phyloP scores from a whole-genome alignment of 2,888 invertebrate genomes.

The Nemurella pictetii region DNA sequence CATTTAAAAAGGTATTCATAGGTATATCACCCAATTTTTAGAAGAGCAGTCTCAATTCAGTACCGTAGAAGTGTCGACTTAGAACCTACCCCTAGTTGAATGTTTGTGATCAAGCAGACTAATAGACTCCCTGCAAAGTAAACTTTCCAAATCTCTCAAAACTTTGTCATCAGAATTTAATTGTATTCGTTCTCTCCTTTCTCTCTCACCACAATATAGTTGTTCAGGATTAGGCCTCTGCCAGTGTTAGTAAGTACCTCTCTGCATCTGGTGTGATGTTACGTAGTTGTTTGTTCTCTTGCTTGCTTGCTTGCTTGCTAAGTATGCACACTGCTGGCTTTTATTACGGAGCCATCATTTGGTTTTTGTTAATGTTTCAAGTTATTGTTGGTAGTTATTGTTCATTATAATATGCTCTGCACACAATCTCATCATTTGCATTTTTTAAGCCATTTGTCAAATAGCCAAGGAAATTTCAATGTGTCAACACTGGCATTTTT shows the following conservation, averaged over 20 bases:
- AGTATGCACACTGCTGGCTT: constrained; percentile 8
- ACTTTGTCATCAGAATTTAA: constrained; percentile 35
- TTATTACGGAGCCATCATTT: background rate
- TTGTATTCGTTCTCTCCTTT: constrained; percentile 46
- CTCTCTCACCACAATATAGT: constrained; percentile 70
- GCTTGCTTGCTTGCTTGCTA: background rate
- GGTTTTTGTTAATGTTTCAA: background rate
- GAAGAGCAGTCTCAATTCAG: no score
- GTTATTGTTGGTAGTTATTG: background rate
- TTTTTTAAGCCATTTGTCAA: background rate
- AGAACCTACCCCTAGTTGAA: background rate
- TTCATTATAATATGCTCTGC: background rate
- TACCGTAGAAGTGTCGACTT: background rate
- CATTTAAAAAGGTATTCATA: background rate
- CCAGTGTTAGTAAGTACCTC: constrained; percentile 95
- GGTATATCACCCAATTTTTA: background rate
- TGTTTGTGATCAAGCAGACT: background rate
- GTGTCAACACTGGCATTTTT: background rate
- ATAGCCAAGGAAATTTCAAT: background rate
- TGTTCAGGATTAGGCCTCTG: constrained; percentile 98
- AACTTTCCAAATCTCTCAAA: constrained; percentile 24
- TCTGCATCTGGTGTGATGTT: constrained; percentile 56
- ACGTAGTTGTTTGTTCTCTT: constrained; percentile 33
- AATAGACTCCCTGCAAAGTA: background rate
- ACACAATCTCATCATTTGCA: background rate